Conservation (phyloP, 2,888 invertebrate species). For the Endomychus coccineus region DNA sequence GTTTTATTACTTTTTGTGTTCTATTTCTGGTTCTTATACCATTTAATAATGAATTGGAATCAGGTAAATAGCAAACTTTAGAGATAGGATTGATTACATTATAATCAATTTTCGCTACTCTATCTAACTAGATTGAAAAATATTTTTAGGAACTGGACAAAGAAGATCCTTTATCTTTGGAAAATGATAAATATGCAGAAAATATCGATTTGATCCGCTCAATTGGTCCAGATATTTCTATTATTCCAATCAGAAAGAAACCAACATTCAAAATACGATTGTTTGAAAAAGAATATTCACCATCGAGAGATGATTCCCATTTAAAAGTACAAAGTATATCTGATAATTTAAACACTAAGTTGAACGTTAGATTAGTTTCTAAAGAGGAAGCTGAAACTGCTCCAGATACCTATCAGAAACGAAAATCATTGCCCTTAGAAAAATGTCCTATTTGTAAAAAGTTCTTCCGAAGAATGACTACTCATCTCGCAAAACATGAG, state of each 20-base stretch:
- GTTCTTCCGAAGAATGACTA: constrained; percentile 43
- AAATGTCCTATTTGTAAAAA: constrained; percentile 43
- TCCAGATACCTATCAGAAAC: constrained; percentile 32
- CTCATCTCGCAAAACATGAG: constrained; percentile 42
- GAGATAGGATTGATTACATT: no score
- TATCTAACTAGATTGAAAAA: no score
- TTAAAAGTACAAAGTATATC: constrained; percentile 9
- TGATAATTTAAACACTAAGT: constrained; percentile 28
- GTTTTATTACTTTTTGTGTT: no score
- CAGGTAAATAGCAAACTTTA: no score
- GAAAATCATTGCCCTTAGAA: constrained; percentile 39
- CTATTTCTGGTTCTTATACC: no score
- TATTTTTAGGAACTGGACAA: neutral
- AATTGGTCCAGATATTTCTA: constrained; percentile 30
- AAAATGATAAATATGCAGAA: no score
- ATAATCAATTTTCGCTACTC: no score
- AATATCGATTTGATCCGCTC: constrained; percentile 16
- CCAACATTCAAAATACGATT: constrained; percentile 30
- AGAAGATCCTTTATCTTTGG: no score
- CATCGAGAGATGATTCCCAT: constrained; percentile 10
- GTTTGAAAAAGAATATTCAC: constrained; percentile 25
- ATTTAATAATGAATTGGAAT: no score
- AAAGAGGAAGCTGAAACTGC: constrained; percentile 33
- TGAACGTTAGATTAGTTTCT: constrained; percentile 33
- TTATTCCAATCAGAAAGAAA: constrained; percentile 29